These are phyloP conservation scores for Helicoverpa assulta DNA, from an alignment of 2,888 invertebrate genomes.

Conservation along the genomic window DNA sequence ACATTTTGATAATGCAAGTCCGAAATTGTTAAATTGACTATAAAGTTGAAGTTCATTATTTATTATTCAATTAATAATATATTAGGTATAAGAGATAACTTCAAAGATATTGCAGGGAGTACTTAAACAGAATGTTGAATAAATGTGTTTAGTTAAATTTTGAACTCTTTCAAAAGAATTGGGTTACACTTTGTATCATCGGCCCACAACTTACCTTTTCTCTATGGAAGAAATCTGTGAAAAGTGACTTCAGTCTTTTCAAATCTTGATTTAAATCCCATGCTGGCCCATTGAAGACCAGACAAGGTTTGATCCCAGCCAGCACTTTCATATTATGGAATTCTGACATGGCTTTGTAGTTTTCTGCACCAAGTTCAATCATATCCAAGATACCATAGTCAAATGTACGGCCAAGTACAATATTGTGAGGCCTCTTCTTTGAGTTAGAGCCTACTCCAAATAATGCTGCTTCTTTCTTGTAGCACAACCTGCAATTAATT, in stretches of 20 bases:
- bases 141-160: no score
- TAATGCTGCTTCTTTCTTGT: slow-evolving; percentile 96
- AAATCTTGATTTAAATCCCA: slow-evolving; percentile 96
- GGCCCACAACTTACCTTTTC: slow-evolving; percentile 87
- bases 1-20: no score
- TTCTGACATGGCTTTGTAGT: slow-evolving; percentile 94
- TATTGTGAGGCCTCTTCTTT: slow-evolving; percentile 98
- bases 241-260: slow-evolving; percentile 95
- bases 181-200: no score
- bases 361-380: slow-evolving; percentile 97
- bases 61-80: no score
- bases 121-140: no score
- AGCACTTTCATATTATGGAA: slow-evolving; percentile 95
- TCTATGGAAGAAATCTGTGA: slow-evolving; percentile 98
- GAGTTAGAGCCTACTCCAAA: slow-evolving; percentile 98
- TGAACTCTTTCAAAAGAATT: no score
- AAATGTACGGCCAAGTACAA: slow-evolving; percentile 96
- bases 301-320: slow-evolving; percentile 96
- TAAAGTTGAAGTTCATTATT: no score
- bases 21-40: no score
- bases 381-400: slow-evolving; percentile 98
- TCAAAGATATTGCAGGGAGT: no score
- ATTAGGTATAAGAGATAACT: no score
- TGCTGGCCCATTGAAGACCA: slow-evolving; percentile 97
- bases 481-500: slow-evolving; percentile 88